Percentiles rank a stretch among this genome's conserved stretches.
These are phyloP conservation scores for Leuciscus idus DNA, from an alignment of 2,113 vertebrate species.

Conservation along the genomic window DNA sequence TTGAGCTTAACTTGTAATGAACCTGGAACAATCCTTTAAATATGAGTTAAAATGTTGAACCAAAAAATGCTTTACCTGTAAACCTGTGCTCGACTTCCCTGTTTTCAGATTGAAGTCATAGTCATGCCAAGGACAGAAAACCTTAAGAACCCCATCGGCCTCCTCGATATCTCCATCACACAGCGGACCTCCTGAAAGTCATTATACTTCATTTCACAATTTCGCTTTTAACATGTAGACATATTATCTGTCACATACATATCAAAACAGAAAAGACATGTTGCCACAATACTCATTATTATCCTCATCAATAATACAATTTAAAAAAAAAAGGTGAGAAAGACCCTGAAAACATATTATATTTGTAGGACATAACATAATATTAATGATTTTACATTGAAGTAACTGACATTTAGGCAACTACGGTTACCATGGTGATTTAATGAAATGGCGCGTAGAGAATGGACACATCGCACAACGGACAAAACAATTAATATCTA, in stretches of 20 bases:
- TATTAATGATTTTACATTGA: neutral
- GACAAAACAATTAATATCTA: neutral
- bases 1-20: neutral
- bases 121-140: conserved; percentile 80
- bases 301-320: too few relatives aligned
- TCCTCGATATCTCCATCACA: conserved; percentile 80
- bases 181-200: conserved; percentile 65
- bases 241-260: neutral
- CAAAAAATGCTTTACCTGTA: conserved; percentile 66
- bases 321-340: neutral
- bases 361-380: neutral
- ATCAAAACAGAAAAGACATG: too few relatives aligned
- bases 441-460: neutral
- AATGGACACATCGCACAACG: neutral
- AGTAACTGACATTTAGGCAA: neutral
- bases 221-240: neutral
- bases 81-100: conserved; percentile 69
- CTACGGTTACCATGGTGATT: neutral
- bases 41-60: neutral
- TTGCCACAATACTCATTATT: too few relatives aligned
- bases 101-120: conserved; percentile 77
- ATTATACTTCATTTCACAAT: neutral
- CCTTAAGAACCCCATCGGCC: conserved; percentile 71
- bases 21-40: neutral
- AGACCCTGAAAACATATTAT: neutral